phyloP scores from a whole-genome alignment of 2,888 invertebrate species.

The Pseudococcus longispinus region DNA sequence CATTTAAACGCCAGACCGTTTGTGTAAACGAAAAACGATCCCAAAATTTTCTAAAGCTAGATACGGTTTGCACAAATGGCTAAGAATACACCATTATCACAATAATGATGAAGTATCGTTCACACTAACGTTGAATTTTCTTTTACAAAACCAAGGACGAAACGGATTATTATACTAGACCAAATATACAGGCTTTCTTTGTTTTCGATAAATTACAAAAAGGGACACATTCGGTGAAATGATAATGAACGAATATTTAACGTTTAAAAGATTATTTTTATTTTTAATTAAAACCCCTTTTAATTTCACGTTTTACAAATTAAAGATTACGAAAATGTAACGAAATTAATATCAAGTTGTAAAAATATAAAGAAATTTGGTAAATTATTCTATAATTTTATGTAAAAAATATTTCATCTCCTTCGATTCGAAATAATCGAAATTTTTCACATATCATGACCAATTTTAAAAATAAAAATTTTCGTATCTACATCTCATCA shows the following conservation, averaged over 20 bases:
- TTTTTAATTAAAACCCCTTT: no score
- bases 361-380: no score
- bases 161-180: not conserved
- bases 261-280: not conserved
- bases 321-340: no score
- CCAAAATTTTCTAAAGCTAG: not conserved
- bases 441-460: no score
- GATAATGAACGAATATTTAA: not conserved
- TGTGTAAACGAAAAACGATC: not conserved
- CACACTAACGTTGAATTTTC: not conserved
- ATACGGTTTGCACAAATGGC: not conserved
- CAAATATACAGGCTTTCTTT: not conserved
- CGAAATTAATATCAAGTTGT: no score
- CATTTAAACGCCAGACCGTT: not conserved
- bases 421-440: no score
- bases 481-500: no score
- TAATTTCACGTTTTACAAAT: no score
- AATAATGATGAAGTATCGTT: not conserved
- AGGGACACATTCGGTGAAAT: not conserved
- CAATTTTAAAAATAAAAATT: no score
- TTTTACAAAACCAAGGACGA: not conserved
- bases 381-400: no score
- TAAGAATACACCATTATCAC: not conserved
- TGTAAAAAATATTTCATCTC: no score
- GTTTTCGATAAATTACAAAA: not conserved